A percentile compares a stretch with the other conserved stretches of the same genome.
Conservation (phyloP, 2,113 vertebrate genomes). For the Tenrec ecaudatus region DNA sequence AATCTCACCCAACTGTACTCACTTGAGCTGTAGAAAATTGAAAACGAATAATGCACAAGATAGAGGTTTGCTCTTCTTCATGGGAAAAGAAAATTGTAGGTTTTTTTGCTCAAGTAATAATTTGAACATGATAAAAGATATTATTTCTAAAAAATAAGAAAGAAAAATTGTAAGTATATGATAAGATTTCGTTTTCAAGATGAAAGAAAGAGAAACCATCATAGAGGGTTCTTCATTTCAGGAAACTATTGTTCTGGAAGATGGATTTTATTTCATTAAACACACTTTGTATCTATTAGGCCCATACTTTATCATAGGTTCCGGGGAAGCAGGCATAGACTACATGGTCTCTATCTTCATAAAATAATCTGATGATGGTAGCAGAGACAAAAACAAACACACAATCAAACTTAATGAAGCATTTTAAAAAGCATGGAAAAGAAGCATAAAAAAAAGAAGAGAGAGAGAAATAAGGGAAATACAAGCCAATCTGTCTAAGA, state of each 20-base stretch:
- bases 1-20: not conserved
- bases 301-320: not conserved
- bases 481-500: not conserved
- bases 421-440: not conserved
- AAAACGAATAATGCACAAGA: not conserved
- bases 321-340: not conserved
- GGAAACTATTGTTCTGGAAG: not conserved
- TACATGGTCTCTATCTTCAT: not conserved
- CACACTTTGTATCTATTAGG: not conserved
- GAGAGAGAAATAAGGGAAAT: no score
- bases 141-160: constrained; percentile 52
- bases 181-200: constrained; percentile 45
- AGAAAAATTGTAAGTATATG: not conserved
- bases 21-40: constrained; percentile 27
- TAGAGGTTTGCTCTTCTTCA: not conserved
- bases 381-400: not conserved
- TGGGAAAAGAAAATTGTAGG: constrained; percentile 6
- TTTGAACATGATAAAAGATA: constrained; percentile 19
- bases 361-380: not conserved
- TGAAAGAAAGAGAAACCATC: not conserved
- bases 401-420: not conserved
- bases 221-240: constrained; percentile 33
- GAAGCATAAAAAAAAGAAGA: no score
- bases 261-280: not conserved
- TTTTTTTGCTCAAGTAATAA: constrained; percentile 23